phyloP scores from a whole-genome alignment of 2,113 vertebrate species.

The Apodemus sylvaticus region DNA sequence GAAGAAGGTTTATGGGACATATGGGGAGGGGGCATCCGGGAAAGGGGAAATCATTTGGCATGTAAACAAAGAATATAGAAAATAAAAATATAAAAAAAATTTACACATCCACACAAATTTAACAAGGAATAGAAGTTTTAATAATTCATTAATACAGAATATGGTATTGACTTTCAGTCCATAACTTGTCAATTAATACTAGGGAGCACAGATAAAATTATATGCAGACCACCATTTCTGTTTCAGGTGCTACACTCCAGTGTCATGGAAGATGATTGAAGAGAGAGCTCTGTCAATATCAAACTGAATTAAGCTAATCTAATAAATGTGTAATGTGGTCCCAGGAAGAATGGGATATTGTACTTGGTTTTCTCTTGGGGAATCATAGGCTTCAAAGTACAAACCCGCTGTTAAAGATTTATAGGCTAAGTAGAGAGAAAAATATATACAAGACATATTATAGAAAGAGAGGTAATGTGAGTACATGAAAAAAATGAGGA shows the following conservation, averaged over 20 bases:
- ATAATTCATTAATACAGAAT: background rate
- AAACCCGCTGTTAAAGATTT: background rate
- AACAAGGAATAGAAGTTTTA: background rate
- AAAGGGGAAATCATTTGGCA: no score
- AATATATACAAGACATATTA: background rate
- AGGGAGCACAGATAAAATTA: background rate
- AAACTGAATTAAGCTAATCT: constrained; percentile 1
- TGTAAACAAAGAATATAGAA: no score
- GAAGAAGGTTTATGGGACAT: no score
- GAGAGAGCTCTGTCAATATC: background rate
- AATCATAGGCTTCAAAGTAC: background rate
- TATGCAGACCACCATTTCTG: background rate
- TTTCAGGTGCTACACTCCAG: background rate
- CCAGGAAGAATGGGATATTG: background rate
- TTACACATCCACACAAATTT: background rate
- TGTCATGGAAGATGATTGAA: background rate
- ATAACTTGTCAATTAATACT: background rate
- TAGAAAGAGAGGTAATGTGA: background rate
- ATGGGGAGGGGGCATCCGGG: no score
- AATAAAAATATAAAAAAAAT: background rate
- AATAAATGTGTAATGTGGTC: background rate
- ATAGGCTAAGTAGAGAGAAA: background rate
- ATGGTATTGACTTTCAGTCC: background rate
- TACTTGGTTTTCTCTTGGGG: background rate
- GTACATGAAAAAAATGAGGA: background rate